Base-by-base conservation (phyloP, 1,140 invertebrate genomes). In the Medauroidea extradentata region DNA sequence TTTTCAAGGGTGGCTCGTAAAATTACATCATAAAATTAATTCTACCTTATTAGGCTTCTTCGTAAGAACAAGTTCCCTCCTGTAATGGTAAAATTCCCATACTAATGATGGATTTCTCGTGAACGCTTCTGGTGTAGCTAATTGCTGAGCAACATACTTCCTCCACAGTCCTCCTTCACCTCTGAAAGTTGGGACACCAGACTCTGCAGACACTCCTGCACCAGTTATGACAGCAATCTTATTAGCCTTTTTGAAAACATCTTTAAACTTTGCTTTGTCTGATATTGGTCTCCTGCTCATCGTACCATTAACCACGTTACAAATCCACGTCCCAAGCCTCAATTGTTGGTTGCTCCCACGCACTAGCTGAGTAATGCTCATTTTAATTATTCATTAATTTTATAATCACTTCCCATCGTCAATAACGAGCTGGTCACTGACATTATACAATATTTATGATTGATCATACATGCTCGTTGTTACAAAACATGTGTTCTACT, bases 51-150 rank as follows among this genome's bases (percentile, higher is more conserved):
- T 90, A 2, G 87, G 86, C 44, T 78, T 53, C 59, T 85, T 87
- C 49, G 81, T 78, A 11, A 71, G 71, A 62, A 86, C 85, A 19
- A 87, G 69, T 71, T 84, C 84, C 61, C 88, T 73, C 46, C 88
- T 75, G 66, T 90, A 88, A 67, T 88, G 85, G 69, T 90, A 90
- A 73, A 90, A 90, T 71, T 90, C 86, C 88, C 88, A 90, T 3
- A 90, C 87, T 29, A 89, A 72, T 2, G 85, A 86, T 1, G 88
- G 87, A 72, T 86, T 82, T 23, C 71, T 67, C 25, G 64, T 63
- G 72, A 90, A 90, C 24, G 87, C 86, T 68, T 77, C 70, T 14
- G 83, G 84, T 39, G 84, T 85, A 2, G 88, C 88, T 23, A 90
- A 71, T 68, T 80, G 76, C 69, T 81, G 73, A 16, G 86, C 83